A percentile compares a stretch with the other conserved stretches of the same genome.
Conservation (phyloP, 2,797 vertebrate species). For the Neomorphus geoffroyi region DNA sequence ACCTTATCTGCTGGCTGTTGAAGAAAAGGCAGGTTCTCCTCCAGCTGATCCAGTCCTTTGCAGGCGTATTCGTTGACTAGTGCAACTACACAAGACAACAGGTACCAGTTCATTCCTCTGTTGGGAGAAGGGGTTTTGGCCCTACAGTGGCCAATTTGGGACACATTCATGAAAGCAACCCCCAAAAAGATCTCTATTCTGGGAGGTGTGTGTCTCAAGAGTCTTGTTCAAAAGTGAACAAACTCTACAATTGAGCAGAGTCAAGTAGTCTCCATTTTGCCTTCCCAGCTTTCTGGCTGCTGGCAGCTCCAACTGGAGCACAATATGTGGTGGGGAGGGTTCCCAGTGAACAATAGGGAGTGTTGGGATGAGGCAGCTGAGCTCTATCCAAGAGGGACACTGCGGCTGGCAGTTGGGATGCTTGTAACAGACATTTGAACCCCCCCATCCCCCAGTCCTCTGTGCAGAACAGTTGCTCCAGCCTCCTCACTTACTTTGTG, state of each 20-base stretch:
- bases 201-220: too few species aligned
- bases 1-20: constrained; percentile 80
- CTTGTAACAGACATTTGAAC: rapidly evolving
- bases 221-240: background rate
- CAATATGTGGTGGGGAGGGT: rapidly evolving
- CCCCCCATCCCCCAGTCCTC: background rate
- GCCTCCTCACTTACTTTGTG: constrained; percentile 72
- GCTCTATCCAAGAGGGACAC: background rate
- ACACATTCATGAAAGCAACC: background rate
- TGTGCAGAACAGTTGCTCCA: background rate
- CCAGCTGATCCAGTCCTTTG: constrained; percentile 76
- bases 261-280: background rate
- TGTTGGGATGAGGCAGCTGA: background rate
- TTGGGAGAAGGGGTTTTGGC: background rate
- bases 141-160: background rate
- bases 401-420: background rate
- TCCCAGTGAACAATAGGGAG: background rate
- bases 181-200: background rate
- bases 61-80: constrained; percentile 75
- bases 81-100: constrained; percentile 53
- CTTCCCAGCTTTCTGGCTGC: background rate
- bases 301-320: background rate
- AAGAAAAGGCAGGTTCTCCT: constrained; percentile 75
- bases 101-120: background rate
- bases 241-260: background rate